Base-by-base conservation (phyloP, 2,888 invertebrate genomes). In the Tolmerus cingulatus region DNA sequence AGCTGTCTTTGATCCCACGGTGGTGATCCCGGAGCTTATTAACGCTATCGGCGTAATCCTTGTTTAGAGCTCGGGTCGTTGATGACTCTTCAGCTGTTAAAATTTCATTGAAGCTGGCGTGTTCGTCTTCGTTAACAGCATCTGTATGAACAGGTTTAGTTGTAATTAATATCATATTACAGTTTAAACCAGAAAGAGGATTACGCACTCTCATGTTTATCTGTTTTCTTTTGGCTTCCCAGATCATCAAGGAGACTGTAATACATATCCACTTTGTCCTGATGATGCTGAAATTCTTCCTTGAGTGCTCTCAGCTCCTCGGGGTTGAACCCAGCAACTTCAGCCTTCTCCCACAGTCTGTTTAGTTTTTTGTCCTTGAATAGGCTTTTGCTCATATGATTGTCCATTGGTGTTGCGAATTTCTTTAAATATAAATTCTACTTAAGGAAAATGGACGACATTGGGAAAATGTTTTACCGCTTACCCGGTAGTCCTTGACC, bases 291-390 rank as follows among this genome's bases (percentile, higher is more conserved):
- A 91, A 98, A 98, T 92, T 98, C 98, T 91, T 98, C 97, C 90
- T 96, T 96, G 19, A 98, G 92, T 0, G 97, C 95, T 88, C 95
- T 93, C 76, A 98, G 91, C 92, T 98, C 98, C 89, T 96, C 96
- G 88, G 95, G 95, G 30, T 96, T 96, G 91, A 98, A 98, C n/a
- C 98, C 98, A 37, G 97, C 95, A 34, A 94, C 93, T 93, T 97
- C 97, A 0, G 98, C 98, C 91, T 97, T 97, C 51, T 95, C 94
- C 98, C 98, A 98, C 5, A 98, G 93, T 91, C 96, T 96, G 91
- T 97, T 97, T 2, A 98, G 92, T 92, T 97, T 98, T 90, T 97
- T 97, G 92, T 98, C 98, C 92, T 96, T 96, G 91, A 98, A 98
- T 12, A 97, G 91, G 90, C 96, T 96, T 90, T 95, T 96, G 90